Evolutionary conservation across 2,113 vertebrate species (phyloP), one percentile per base, ranked within the genome.

Genomic region (Tricholaema leucomelas): DNA sequence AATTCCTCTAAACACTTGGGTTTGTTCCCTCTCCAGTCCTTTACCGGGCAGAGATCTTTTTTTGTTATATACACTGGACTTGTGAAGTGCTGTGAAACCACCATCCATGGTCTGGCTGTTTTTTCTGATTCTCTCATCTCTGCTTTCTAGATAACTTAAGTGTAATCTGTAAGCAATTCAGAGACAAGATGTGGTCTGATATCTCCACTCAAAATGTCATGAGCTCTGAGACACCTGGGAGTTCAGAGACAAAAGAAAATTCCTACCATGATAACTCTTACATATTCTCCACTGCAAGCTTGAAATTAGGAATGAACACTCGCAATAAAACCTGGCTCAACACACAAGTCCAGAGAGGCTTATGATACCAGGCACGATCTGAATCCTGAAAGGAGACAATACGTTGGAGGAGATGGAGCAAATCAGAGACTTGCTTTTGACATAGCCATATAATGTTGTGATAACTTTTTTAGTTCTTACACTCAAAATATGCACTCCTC

Each of bases 361-460:
- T 50, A 44, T 1, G 17, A 44, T 8, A 56, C 31, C 75, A 36
- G 36, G 23, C 31, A 35, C 1, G 0, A 35, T 16, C 55, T 8
- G 70, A 66, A 44, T 40, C 12, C 54, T 35, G 60, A 52, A 38
- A 69, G 46, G 23, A 46, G 30, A 59, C 42, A 38, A 35, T 18
- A 35, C 23, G 28, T 30, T 5, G 25, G 21, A 76, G 31, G 31
- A 33, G 20, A 40, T 5, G 25, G 23, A 69, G 23, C 52, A 73
- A 58, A 59, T n/a, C 60, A 40, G 33, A 56, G n/a, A 64, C 81
- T 54, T 64, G 48, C 30, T 60, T 81, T 73, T 59, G 80, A 67
- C 0, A 2, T 16, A 59, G n/a, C 12, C 21, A 9, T 28, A 3
- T 27, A 52, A 64, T 10, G 18, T 8, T 2, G 1, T 23, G 40